A percentile compares a stretch with the other conserved stretches of the same genome.
Evolutionary conservation across 1,140 invertebrate genomes (phyloP).

Genomic region (Druon quercuslanigerum): DNA sequence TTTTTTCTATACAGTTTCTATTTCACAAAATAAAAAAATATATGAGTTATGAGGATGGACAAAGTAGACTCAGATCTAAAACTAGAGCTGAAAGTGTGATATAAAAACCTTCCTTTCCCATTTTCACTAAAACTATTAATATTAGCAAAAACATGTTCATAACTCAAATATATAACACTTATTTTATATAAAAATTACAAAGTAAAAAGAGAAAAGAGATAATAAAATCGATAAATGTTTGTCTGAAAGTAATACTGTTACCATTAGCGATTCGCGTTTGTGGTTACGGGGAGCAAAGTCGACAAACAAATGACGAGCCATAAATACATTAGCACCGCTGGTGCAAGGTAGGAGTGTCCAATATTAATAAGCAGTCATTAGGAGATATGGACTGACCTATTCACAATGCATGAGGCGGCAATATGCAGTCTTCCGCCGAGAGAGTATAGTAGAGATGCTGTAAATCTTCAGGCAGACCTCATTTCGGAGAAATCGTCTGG

Average conservation of each 20-base stretch:
- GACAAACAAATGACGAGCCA: conserved; percentile 53
- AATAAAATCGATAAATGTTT: background rate
- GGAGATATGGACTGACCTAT: conserved; percentile 47
- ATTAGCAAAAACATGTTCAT: too few species aligned
- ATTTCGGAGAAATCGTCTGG: conserved; percentile 42
- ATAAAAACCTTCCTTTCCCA: too few species aligned
- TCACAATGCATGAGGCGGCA: conserved; percentile 49
- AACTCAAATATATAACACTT: too few species aligned
- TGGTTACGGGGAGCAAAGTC: background rate
- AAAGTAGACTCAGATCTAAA: too few species aligned
- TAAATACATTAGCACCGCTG: conserved; percentile 51
- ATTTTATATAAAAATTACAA: too few species aligned
- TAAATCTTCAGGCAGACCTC: conserved; percentile 47
- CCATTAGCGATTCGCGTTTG: background rate
- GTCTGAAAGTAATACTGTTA: background rate
- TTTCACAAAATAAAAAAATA: too few species aligned
- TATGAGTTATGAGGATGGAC: too few species aligned
- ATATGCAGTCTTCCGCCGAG: conserved; percentile 35
- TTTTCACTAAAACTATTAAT: too few species aligned
- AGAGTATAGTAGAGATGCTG: conserved; percentile 42
- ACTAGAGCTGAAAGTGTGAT: too few species aligned
- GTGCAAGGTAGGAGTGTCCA: conserved; percentile 53
- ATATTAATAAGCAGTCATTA: conserved; percentile 62
- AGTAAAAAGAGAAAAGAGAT: too few species aligned
- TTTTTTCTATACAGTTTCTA: too few species aligned